Conservation (phyloP, 2,888 invertebrate species). For the Camptogramma bilineatum region DNA sequence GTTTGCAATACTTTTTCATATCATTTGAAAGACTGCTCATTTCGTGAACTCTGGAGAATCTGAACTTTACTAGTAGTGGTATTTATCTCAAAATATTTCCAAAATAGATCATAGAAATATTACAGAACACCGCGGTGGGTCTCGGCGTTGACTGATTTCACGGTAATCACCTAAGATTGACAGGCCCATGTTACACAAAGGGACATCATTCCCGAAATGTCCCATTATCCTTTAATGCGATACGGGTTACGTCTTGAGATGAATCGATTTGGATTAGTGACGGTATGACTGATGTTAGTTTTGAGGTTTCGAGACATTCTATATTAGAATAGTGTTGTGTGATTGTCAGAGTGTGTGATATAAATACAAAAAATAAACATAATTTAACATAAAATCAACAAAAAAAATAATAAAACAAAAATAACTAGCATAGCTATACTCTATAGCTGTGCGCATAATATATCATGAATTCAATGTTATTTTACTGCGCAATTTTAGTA, state of each 20-base stretch:
- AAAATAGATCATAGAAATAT: conserved; percentile 20
- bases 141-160: conserved; percentile 62
- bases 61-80: too few species aligned
- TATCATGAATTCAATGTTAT: too few species aligned
- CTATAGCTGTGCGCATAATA: too few species aligned
- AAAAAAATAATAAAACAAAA: too few species aligned
- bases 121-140: conserved; percentile 64
- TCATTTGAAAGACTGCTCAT: too few species aligned
- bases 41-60: too few species aligned
- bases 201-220: conserved; percentile 56
- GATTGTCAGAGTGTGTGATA: too few species aligned
- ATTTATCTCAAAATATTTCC: not conserved
- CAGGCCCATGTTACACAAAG: conserved; percentile 63
- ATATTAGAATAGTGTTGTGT: conserved; percentile 1
- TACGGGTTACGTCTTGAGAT: conserved; percentile 69
- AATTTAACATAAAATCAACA: too few species aligned
- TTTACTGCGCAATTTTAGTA: too few species aligned
- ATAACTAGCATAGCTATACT: too few species aligned
- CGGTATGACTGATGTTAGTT: conserved; percentile 46
- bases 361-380: too few species aligned
- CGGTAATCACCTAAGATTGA: conserved; percentile 67
- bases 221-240: conserved; percentile 74
- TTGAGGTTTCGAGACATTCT: conserved; percentile 31
- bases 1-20: too few species aligned
- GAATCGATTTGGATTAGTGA: conserved; percentile 67